Evolutionary conservation across 2,888 invertebrate genomes (phyloP), one percentile per base, ranked within the genome.

Genomic region (Pyrochroa serraticornis): DNA sequence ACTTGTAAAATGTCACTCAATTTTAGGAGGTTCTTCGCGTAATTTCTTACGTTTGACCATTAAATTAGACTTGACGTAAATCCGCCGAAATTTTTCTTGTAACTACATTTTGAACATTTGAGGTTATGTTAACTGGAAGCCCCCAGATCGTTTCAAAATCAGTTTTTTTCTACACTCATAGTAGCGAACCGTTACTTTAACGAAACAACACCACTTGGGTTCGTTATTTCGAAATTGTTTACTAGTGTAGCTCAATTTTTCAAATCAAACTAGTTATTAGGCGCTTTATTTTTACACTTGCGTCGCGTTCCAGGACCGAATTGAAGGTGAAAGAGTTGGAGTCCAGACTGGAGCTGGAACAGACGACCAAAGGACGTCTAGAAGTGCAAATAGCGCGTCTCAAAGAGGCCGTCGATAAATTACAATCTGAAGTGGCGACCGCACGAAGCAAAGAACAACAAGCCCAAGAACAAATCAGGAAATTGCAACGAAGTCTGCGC

Each of bases 311-410:
- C 59, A 83, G 88, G 35, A 86, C 95, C 67, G 95, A 97, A 77
- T 83, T 93, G 71, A 89, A 93, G 77, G 88, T 93, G 49, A 87
- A 90, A 81, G 97, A 97, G 75, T 79, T 97, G 56, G 96, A 97
- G 77, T 92, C 94, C 1, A 92, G 92, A 71, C 80, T 96, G 49
- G 97, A 97, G 66, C 82, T 97, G 66, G 97, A 97, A 74, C 90
- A 91, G 71, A 93, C 95, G 0, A 92, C 93, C 0, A 88, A 91
- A 65, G 85, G 89, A 0, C 86, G 96, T n/a, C 82, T 95, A 5
- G 97, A 97, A 81, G 92, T 88, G 0, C 86, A 86, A 72, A 81
- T 85, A 67, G 75, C 82, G 0, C 82, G 91, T 59, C 79, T 89
- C 61, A 91, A 91, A 74, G 92, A 92, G 71, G 84, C 86, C 8